A percentile compares a stretch with the other conserved stretches of the same genome.
phyloP scores from a whole-genome alignment of 2,797 vertebrate genomes.

The Carapus acus region DNA sequence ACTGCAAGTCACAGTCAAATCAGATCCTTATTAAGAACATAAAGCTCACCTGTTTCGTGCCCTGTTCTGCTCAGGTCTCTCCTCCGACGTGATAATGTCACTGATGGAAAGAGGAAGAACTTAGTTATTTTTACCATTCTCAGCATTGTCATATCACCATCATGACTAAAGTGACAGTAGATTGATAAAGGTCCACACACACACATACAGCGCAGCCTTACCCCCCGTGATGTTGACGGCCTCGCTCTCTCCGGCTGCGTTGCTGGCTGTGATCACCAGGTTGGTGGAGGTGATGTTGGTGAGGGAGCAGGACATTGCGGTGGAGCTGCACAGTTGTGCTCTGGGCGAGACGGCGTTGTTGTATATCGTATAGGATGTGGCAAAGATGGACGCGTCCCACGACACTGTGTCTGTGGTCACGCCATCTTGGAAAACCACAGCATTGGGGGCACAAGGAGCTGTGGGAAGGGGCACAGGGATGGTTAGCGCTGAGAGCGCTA shows the following conservation, averaged over 20 bases:
- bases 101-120: too few species aligned
- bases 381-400: constrained; percentile 61
- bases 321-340: constrained; percentile 56
- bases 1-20: too few species aligned
- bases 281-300: constrained; percentile 18
- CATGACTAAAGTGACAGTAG: too few species aligned
- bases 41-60: constrained; percentile 37
- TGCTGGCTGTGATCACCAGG: constrained; percentile 65
- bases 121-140: too few species aligned
- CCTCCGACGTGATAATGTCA: constrained; percentile 11
- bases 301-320: constrained; percentile 58
- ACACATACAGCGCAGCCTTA: constrained; percentile 30
- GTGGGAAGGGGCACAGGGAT: not conserved
- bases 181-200: too few species aligned
- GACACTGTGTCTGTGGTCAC: constrained; percentile 48
- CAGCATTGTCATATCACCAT: too few species aligned
- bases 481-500: too few species aligned
- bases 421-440: constrained; percentile 37
- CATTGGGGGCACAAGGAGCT: constrained; percentile 72
- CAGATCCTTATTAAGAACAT: too few species aligned
- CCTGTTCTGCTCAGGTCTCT: constrained; percentile 41
- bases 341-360: constrained; percentile 21
- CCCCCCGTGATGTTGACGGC: constrained; percentile 26
- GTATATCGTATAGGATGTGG: constrained; percentile 60
- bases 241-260: constrained; percentile 67